Conservation (phyloP, 2,888 invertebrate genomes). For the Apamea anceps region DNA sequence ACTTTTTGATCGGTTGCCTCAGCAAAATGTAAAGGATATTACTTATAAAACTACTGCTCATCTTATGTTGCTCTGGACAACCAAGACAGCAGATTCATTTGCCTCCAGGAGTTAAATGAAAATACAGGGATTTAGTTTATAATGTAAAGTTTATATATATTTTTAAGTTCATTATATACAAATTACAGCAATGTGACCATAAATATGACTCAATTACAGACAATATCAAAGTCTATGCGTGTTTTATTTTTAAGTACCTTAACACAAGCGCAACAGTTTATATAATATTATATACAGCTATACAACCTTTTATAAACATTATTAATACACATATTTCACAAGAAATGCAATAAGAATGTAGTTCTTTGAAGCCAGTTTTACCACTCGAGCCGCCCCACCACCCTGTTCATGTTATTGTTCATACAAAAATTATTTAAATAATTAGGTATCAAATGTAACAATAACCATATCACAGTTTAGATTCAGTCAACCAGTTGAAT, state of each 20-base stretch:
- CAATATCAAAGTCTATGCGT: constrained; percentile 79
- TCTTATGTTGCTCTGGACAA: constrained; percentile 84
- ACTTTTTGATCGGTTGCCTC: constrained; percentile 91
- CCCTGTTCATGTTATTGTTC: constrained; percentile 32
- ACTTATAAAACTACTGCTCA: constrained; percentile 69
- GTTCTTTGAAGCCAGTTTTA: constrained; percentile 48
- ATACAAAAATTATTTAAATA: constrained; percentile 19
- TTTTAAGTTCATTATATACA: constrained; percentile 88
- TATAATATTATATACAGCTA: constrained; percentile 16
- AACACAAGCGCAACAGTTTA: constrained; percentile 3
- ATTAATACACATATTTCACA: constrained; percentile 16
- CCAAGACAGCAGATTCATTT: constrained; percentile 85
- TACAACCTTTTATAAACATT: constrained; percentile 43
- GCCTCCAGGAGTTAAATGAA: constrained; percentile 86
- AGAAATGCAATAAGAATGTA: constrained; percentile 48
- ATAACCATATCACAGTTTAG: constrained; percentile 92
- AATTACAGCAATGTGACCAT: constrained; percentile 82
- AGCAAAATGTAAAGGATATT: constrained; percentile 85
- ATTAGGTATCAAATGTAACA: background rate
- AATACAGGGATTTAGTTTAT: constrained; percentile 90
- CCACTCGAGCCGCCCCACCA: constrained; percentile 38
- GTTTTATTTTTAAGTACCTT: constrained; percentile 64
- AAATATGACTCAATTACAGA: constrained; percentile 85
- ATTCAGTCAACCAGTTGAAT: constrained; percentile 97
- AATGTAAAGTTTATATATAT: constrained; percentile 87